phyloP scores from a whole-genome alignment of 1,140 invertebrate species.

The Phymorhynchus buccinoides region DNA sequence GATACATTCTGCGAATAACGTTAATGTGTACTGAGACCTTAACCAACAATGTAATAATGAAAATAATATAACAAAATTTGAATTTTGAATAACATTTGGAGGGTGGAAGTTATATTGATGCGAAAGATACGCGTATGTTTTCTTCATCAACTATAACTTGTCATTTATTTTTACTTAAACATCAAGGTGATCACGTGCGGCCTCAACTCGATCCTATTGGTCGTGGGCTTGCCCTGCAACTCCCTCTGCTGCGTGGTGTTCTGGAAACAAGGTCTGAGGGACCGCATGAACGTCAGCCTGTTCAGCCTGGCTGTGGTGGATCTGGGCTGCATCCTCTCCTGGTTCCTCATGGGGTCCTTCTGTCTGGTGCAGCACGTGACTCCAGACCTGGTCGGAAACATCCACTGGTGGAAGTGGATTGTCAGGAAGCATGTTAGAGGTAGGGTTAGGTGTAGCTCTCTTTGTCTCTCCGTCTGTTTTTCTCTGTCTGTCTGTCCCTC shows the following conservation, averaged over 20 bases:
- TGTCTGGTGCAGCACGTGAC: background rate
- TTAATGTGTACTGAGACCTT: no score
- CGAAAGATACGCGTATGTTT: no score
- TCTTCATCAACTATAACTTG: no score
- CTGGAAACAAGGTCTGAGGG: background rate
- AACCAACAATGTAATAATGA: no score
- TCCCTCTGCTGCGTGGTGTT: background rate
- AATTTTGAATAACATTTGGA: no score
- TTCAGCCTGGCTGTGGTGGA: slow-evolving; percentile 13
- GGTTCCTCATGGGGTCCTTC: slow-evolving; percentile 15
- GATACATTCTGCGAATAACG: no score
- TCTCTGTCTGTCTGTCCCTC: no score
- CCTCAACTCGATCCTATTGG: slow-evolving; percentile 4
- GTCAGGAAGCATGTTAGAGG: background rate
- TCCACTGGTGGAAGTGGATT: background rate
- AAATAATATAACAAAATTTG: no score
- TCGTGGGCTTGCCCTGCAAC: background rate
- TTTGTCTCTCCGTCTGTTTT: no score
- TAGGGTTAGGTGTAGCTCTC: background rate
- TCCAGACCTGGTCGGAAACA: background rate
- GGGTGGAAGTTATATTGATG: no score
- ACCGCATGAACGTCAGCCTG: slow-evolving; percentile 13
- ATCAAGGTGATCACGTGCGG: slow-evolving; percentile 7
- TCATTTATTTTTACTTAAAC: no score
- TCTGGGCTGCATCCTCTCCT: background rate